Conservation (phyloP, 2,113 vertebrate genomes). For the Bambusicola thoracicus region DNA sequence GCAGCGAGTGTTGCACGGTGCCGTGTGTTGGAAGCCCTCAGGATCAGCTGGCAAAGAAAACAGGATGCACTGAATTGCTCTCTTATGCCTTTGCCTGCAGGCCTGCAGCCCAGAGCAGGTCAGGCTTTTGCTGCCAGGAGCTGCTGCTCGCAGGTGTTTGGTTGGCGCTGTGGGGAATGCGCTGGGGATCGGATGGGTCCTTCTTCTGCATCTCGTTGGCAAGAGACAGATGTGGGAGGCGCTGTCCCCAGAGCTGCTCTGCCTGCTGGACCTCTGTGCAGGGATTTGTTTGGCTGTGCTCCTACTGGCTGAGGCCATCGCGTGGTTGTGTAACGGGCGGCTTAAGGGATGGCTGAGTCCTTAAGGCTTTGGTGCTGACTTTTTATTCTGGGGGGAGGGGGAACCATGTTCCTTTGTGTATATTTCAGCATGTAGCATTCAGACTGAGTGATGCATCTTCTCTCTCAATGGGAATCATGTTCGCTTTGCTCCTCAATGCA, state of each 20-base stretch:
- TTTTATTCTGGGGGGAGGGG: too few relatives aligned
- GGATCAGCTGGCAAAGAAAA: neutral
- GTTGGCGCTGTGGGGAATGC: neutral
- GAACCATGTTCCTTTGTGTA: neutral
- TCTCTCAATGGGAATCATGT: neutral
- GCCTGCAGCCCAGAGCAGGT: neutral
- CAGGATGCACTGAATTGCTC: neutral
- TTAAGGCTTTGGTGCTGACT: too few relatives aligned
- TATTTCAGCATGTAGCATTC: neutral
- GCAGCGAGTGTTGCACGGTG: rapidly evolving
- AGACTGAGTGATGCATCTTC: neutral
- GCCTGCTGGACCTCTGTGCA: neutral
- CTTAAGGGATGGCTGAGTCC: neutral
- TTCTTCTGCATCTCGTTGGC: neutral
- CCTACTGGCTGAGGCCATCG: too few relatives aligned
- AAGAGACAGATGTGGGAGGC: neutral
- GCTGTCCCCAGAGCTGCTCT: neutral
- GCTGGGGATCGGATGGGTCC: neutral
- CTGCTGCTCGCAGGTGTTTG: neutral
- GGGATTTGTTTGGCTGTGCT: neutral
- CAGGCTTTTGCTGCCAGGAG: neutral
- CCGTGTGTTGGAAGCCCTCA: rapidly evolving
- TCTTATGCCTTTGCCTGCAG: neutral
- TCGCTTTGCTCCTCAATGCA: neutral
- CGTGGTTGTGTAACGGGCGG: too few relatives aligned